These are phyloP conservation scores for Collichthys lucidus DNA, from an alignment of 2,113 vertebrate species.

Conservation along the genomic window DNA sequence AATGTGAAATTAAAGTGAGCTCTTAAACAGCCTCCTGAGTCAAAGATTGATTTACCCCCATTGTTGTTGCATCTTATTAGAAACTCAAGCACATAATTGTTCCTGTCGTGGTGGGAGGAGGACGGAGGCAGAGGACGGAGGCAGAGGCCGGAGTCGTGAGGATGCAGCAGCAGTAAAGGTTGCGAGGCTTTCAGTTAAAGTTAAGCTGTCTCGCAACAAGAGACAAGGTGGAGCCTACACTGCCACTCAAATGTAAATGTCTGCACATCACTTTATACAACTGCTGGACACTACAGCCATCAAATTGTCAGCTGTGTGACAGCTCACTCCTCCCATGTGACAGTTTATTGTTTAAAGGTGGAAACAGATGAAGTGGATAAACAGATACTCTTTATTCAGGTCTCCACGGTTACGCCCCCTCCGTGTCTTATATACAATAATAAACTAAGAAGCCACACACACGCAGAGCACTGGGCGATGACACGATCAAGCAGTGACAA, in stretches of 20 bases:
- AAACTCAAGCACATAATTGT: neutral
- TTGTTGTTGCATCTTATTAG: conserved; percentile 18
- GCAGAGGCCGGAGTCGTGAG: neutral
- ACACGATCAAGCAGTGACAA: neutral
- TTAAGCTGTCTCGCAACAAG: conserved; percentile 31
- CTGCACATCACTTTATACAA: conserved; percentile 24
- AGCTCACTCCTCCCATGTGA: conserved; percentile 26
- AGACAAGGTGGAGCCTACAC: conserved; percentile 5
- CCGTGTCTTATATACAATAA: neutral
- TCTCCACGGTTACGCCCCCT: neutral
- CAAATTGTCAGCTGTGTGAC: conserved; percentile 55
- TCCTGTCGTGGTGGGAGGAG: neutral
- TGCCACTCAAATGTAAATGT: conserved; percentile 39
- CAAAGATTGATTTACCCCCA: conserved; percentile 20
- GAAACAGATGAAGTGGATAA: conserved; percentile 32
- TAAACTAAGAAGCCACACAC: neutral
- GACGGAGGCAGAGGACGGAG: neutral
- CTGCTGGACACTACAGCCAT: conserved; percentile 54
- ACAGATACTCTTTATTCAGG: conserved; percentile 26
- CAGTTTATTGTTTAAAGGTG: conserved; percentile 18
- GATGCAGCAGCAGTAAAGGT: neutral
- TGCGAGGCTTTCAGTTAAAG: neutral
- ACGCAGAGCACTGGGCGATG: neutral
- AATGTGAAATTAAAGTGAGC: conserved; percentile 32
- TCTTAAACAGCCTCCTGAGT: conserved; percentile 14